Evolutionary conservation across 2,797 vertebrate species (phyloP).

Genomic region (Rhinogobio ventralis): DNA sequence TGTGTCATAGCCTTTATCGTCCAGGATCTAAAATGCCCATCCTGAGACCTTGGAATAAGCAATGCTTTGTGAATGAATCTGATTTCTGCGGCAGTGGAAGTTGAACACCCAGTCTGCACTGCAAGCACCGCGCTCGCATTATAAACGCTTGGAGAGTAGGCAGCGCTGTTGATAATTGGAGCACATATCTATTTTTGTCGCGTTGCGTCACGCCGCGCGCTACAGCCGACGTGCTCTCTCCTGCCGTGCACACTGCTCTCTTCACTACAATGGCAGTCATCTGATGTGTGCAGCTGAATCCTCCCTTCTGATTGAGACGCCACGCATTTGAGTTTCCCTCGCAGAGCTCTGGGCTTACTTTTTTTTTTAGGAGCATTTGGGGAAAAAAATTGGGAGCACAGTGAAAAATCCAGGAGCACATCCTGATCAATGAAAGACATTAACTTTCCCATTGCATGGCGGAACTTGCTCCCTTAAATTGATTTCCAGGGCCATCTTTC

Average conservation of each 20-base stretch:
- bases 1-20: background rate
- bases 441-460: background rate
- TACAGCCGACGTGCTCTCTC: background rate
- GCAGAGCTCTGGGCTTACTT: too few relatives aligned
- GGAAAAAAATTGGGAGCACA: background rate
- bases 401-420: background rate
- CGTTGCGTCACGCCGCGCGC: background rate
- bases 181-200: conserved; percentile 26
- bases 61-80: background rate
- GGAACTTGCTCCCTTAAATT: background rate
- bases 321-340: background rate
- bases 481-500: background rate
- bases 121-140: background rate
- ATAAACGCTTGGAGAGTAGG: conserved; percentile 8
- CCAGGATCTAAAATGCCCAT: background rate
- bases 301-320: background rate
- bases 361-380: background rate
- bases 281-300: background rate
- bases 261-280: background rate
- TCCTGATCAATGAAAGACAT: background rate
- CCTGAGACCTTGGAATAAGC: background rate
- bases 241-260: background rate
- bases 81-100: background rate
- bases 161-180: conserved; percentile 23
- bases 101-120: background rate